A percentile compares a stretch with the other conserved stretches of the same genome.
Evolutionary conservation across 2,797 vertebrate genomes (phyloP).

Genomic region (Buceros bicornis): DNA sequence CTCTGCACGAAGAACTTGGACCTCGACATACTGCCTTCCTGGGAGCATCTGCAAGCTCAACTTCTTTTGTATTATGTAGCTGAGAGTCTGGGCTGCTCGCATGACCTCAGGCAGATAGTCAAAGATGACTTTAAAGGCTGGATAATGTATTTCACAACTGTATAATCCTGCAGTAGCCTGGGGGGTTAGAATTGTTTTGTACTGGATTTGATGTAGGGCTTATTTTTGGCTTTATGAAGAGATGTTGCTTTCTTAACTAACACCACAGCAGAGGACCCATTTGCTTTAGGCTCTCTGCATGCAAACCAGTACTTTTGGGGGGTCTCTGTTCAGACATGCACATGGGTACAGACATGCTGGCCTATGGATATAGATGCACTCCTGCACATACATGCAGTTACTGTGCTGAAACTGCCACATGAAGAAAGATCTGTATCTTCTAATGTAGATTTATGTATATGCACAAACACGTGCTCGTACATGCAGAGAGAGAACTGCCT

Average conservation of each 20-base stretch:
- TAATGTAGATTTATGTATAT: not conserved
- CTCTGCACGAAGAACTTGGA: not conserved
- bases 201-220: conserved; percentile 70
- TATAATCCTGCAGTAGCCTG: conserved; percentile 70
- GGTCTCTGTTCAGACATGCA: not conserved
- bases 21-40: not conserved
- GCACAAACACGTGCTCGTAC: rapidly evolving
- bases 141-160: conserved; percentile 70
- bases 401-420: not conserved
- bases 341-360: not conserved
- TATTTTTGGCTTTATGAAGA: conserved; percentile 63
- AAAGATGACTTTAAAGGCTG: conserved; percentile 70
- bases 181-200: conserved; percentile 70
- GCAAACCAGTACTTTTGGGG: not conserved
- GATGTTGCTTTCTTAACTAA: conserved; percentile 50
- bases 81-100: conserved; percentile 24
- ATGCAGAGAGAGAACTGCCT: not conserved
- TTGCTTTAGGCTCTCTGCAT: not conserved
- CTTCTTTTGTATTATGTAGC: not conserved
- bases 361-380: not conserved
- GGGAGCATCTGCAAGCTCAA: conserved; percentile 19
- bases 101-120: conserved; percentile 59
- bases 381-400: not conserved
- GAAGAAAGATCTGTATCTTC: not conserved
- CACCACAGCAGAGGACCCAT: not conserved